phyloP scores from a whole-genome alignment of 2,888 invertebrate species.

The Rhopalosiphum nymphaeae region DNA sequence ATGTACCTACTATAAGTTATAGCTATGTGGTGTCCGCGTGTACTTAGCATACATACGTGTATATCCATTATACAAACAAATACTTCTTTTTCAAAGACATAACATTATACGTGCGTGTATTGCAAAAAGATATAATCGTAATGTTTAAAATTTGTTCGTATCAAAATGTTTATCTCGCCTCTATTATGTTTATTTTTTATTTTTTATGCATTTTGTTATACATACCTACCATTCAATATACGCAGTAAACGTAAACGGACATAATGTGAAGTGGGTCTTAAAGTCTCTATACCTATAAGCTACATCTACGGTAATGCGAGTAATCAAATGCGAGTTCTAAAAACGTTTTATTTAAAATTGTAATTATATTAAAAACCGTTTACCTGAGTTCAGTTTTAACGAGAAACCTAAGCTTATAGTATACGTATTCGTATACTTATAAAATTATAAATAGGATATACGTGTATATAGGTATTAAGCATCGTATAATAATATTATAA shows the following conservation, averaged over 20 bases:
- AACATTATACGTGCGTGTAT: neutral
- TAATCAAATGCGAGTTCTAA: neutral
- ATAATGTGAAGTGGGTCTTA: neutral
- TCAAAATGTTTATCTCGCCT: slow-evolving; percentile 23
- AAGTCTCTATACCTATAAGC: neutral
- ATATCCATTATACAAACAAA: neutral
- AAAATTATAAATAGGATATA: neutral
- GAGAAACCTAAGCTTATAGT: neutral
- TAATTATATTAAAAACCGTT: neutral
- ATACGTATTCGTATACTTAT: neutral
- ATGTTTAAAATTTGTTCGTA: neutral
- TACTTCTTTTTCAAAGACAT: slow-evolving; percentile 2
- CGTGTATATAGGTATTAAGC: neutral
- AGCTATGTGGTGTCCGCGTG: neutral
- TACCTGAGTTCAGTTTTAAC: neutral
- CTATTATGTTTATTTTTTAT: neutral
- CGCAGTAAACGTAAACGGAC: neutral
- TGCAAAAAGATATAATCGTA: slow-evolving; percentile 9
- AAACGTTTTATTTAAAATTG: neutral
- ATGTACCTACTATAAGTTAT: neutral
- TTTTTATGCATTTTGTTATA: neutral
- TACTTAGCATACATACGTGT: neutral
- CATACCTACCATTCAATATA: neutral
- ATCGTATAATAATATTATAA: slow-evolving; percentile 2
- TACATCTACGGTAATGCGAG: neutral